Conservation (phyloP, 2,888 invertebrate genomes). For the Caenorhabditis sp. region DNA sequence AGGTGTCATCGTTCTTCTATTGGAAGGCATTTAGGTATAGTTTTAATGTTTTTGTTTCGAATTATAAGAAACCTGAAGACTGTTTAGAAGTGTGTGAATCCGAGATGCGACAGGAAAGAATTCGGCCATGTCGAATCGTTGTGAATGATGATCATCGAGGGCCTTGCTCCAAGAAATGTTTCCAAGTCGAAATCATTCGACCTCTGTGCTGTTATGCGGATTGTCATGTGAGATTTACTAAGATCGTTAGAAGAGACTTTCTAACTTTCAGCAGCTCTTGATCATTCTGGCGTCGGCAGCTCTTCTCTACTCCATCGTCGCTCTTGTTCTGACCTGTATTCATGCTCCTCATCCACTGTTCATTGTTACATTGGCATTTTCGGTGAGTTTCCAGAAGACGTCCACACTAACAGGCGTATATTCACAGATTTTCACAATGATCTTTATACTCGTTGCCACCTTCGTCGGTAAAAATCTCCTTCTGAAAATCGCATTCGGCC, state of each 20-base stretch:
- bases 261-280: conserved; percentile 36
- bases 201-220: conserved; percentile 57
- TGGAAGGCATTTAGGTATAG: conserved; percentile 22
- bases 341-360: conserved; percentile 38
- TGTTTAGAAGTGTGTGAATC: conserved; percentile 20
- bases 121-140: conserved; percentile 29
- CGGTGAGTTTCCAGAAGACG: conserved; percentile 5
- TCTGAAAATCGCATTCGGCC: conserved; percentile 29
- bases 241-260: background rate
- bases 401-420: background rate
- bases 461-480: conserved; percentile 23
- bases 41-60: background rate
- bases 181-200: conserved; percentile 27
- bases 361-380: conserved; percentile 26
- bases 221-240: conserved; percentile 16
- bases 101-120: conserved; percentile 34
- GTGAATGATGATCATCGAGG: conserved; percentile 5
- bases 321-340: conserved; percentile 49
- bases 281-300: conserved; percentile 17
- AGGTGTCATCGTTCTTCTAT: conserved; percentile 22
- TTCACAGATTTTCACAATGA: conserved; percentile 47
- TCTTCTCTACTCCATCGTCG: conserved; percentile 50
- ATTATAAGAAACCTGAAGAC: background rate
- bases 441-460: conserved; percentile 3
- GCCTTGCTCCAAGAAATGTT: background rate